phyloP scores from a whole-genome alignment of 2,113 vertebrate species.

The Craseonycteris thonglongyai region DNA sequence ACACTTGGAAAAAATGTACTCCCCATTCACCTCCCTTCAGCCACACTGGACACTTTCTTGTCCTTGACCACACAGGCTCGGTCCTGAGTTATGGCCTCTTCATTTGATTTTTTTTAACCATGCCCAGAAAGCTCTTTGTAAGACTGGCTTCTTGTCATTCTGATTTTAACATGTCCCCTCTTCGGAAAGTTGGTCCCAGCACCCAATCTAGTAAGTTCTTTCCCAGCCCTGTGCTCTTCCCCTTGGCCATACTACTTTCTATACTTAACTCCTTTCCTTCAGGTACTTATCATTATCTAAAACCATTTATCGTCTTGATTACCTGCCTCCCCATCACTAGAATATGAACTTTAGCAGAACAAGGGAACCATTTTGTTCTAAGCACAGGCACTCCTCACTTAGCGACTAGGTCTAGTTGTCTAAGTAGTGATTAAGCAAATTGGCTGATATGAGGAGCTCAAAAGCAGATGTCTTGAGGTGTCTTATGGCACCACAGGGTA shows the following conservation, averaged over 20 bases:
- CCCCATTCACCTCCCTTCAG: background rate
- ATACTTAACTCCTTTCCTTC: rapidly evolving
- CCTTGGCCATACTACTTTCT: background rate
- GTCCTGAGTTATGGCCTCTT: background rate
- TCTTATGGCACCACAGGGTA: no score
- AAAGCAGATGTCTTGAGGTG: no score
- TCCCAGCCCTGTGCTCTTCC: rapidly evolving
- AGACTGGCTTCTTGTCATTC: background rate
- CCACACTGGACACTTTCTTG: background rate
- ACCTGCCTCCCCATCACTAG: background rate
- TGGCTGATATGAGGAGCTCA: no score
- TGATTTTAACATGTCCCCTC: background rate
- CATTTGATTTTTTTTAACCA: background rate
- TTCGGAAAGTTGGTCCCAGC: background rate
- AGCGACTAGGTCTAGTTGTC: no score
- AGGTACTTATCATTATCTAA: background rate
- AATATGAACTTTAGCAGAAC: background rate
- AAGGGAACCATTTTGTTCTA: background rate
- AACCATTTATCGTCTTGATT: conserved; percentile 17
- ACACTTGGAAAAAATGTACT: background rate
- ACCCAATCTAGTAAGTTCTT: background rate
- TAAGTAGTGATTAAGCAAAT: no score
- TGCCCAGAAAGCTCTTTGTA: background rate
- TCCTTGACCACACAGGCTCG: background rate
- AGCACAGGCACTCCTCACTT: no score